Evolutionary conservation across 2,113 vertebrate genomes (phyloP).

Genomic region (Neolamprologus longior): DNA sequence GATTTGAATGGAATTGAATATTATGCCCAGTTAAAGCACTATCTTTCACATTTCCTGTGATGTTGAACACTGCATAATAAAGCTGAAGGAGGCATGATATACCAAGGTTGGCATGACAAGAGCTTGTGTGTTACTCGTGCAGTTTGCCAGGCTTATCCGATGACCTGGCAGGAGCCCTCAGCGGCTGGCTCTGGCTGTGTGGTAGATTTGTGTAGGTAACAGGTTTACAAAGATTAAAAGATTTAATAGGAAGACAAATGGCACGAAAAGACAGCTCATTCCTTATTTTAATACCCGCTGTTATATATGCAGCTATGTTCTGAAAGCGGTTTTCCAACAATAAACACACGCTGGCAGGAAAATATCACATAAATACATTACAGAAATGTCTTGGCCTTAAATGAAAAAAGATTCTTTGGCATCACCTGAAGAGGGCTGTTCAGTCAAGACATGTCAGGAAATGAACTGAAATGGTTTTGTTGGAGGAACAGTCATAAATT

Average conservation of each 20-base stretch:
- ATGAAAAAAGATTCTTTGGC: background rate
- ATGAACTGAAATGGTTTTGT: background rate
- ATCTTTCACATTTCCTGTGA: background rate
- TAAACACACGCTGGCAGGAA: background rate
- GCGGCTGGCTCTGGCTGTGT: background rate
- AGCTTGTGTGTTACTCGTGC: background rate
- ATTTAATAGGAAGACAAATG: slow-evolving; percentile 17
- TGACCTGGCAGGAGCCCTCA: background rate
- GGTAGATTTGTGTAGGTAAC: slow-evolving; percentile 6
- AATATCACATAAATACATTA: background rate
- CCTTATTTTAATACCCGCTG: background rate
- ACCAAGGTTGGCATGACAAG: background rate
- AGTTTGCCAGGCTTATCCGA: slow-evolving; percentile 15
- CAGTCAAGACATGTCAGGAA: background rate
- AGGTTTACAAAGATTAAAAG: slow-evolving; percentile 19
- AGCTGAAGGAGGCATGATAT: background rate
- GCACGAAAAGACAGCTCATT: background rate
- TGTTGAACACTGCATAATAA: background rate
- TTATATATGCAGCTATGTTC: background rate
- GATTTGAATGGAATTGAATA: background rate
- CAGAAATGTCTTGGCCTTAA: background rate
- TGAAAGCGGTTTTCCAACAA: background rate
- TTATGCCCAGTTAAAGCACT: background rate
- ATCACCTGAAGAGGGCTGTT: background rate
- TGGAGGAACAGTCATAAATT: background rate